A percentile compares a stretch with the other conserved stretches of the same genome.
Evolutionary conservation across 1,140 invertebrate species (phyloP).

Genomic region (Zaprionus vittiger): DNA sequence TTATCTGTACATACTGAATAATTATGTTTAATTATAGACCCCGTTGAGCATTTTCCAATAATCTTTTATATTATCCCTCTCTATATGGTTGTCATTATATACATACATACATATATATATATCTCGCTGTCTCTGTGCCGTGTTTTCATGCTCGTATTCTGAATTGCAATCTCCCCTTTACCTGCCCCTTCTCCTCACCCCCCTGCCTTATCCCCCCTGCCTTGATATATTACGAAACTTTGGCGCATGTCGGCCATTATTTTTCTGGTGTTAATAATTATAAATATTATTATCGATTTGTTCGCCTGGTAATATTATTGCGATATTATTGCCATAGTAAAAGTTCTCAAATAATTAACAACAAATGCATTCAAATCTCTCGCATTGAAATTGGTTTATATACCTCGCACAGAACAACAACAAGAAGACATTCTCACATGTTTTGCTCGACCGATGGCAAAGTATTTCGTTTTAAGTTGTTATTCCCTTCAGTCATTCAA

Average conservation of each 20-base stretch:
- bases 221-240: conserved; percentile 42
- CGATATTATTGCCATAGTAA: conserved; percentile 32
- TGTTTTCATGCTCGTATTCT: conserved; percentile 11
- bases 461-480: not conserved
- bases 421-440: conserved; percentile 3
- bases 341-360: conserved; percentile 51
- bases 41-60: conserved; percentile 77
- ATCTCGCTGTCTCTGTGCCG: not conserved
- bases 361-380: conserved; percentile 17
- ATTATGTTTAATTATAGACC: conserved; percentile 83
- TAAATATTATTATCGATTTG: conserved; percentile 40
- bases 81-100: conserved; percentile 22
- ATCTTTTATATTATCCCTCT: conserved; percentile 54
- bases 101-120: conserved; percentile 3
- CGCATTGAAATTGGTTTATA: conserved; percentile 7
- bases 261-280: conserved; percentile 47
- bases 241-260: conserved; percentile 63
- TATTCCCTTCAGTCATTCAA: not conserved
- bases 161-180: conserved; percentile 50
- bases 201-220: not conserved
- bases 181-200: not conserved
- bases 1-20: conserved; percentile 83
- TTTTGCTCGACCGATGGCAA: not conserved
- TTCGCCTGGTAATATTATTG: conserved; percentile 30
- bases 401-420: not conserved